Base-by-base conservation (phyloP, 2,797 vertebrate genomes). In the Bovichtus diacanthus region DNA sequence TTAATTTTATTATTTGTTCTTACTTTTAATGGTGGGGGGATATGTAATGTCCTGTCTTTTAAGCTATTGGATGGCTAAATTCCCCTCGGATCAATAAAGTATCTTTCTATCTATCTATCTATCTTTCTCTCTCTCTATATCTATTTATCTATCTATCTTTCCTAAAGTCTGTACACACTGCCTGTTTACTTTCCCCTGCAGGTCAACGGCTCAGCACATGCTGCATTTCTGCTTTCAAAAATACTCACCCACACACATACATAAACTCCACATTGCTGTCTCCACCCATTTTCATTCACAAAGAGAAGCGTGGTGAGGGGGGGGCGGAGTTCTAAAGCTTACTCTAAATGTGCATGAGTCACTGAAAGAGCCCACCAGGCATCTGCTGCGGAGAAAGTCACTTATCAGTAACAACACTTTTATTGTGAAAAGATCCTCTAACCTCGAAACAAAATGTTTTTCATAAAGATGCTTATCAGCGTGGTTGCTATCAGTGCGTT, bases 261-360 rank as follows among this genome's bases (percentile, higher is more conserved):
- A 75, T 19, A 55, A 61, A 36, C 77, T 64, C 58, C 58, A 38
- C 21, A 25, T 18, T 29, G 51, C 47, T 69, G 76, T 36, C 86
- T 69, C 88, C 90, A 3, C 90, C 90, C 86, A 82, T 46, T 90
- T 91, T 87, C 91, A 91, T 90, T 91, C 90, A 92, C 80, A 92
- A 87, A 89, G 84, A 76, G 63, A 3, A 58, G 76, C 39, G 21
- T 53, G 78, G 59, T 41, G 63, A 6, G n/a, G 54, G 83, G 1
- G 73, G 87, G 51, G 85, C 61, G 16, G 38, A 0, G 25, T 21
- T 38, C 8, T 63, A 61, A 47, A 41, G 44, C 53, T 87, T 60
- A 69, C 9, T 83, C 79, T 56, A 77, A 66, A 83, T 70, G 50
- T 86, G 67, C 59, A 9, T 72, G 88, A 77, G 84, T 87, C 85